Percentiles rank a stretch among this genome's conserved stretches.
Evolutionary conservation across 2,113 vertebrate species (phyloP).

Genomic region (Bombycilla garrulus): DNA sequence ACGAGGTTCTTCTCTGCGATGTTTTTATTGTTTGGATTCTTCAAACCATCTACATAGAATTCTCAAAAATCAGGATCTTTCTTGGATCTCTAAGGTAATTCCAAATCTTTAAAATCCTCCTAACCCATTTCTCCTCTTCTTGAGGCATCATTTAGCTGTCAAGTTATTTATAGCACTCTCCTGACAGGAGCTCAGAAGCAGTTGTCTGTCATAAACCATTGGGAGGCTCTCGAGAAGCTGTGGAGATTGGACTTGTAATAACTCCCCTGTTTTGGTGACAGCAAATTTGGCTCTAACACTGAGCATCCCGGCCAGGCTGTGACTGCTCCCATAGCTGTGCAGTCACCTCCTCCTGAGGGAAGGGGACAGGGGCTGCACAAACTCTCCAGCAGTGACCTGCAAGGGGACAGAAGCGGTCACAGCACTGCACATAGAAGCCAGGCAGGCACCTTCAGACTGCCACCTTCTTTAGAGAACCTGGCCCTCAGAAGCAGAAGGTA

Average conservation of each 20-base stretch:
- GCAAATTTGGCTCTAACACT: neutral
- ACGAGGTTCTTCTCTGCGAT: neutral
- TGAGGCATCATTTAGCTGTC: neutral
- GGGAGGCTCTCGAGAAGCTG: neutral
- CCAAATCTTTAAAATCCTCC: neutral
- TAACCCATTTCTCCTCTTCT: neutral
- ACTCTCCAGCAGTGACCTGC: accelerated
- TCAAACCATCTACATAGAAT: neutral
- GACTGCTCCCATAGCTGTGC: neutral
- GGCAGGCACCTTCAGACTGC: neutral
- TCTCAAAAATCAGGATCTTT: neutral
- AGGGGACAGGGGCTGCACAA: neutral
- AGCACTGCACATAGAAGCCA: accelerated
- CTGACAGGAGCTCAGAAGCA: neutral
- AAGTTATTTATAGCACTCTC: neutral
- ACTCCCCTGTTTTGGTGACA: neutral
- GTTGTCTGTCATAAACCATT: neutral
- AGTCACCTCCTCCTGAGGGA: neutral
- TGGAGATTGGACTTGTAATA: neutral
- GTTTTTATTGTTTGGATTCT: neutral
- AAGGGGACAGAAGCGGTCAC: accelerated
- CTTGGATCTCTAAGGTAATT: neutral
- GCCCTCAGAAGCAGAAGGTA: neutral
- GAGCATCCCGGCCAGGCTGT: neutral
- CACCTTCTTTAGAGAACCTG: neutral